These are phyloP conservation scores for Sapajus apella DNA, from an alignment of 2,113 vertebrate species.

Conservation along the genomic window DNA sequence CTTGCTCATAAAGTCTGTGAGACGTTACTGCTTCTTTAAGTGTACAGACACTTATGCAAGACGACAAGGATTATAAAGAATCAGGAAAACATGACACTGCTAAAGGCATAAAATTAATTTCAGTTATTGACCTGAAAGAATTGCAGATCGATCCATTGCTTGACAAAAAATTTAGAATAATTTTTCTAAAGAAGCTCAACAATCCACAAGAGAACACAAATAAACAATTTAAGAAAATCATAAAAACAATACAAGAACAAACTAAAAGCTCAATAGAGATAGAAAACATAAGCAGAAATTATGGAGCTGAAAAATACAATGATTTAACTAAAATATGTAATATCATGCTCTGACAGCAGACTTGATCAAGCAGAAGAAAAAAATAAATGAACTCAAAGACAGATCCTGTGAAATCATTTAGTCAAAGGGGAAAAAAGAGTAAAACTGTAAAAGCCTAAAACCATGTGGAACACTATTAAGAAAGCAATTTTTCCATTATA, in stretches of 20 bases:
- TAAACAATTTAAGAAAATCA: background rate
- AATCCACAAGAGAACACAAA: background rate
- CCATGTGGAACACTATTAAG: background rate
- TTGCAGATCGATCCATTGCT: background rate
- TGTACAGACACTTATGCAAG: background rate
- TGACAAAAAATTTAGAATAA: background rate
- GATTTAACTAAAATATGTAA: background rate
- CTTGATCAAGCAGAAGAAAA: background rate
- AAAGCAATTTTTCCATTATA: background rate
- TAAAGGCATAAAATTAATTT: background rate
- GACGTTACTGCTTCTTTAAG: background rate
- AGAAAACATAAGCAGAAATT: background rate
- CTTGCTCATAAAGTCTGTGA: background rate
- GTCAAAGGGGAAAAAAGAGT: background rate
- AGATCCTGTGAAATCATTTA: background rate
- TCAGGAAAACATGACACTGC: background rate
- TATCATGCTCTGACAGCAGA: background rate
- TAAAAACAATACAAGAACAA: background rate
- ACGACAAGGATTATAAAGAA: background rate
- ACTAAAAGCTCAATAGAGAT: background rate
- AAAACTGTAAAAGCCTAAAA: background rate
- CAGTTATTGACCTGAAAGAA: background rate
- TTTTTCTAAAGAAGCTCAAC: background rate
- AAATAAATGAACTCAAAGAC: background rate
- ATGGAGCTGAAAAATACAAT: background rate